Conservation (phyloP, 2,797 vertebrate genomes). For the Chromobotia macracanthus region DNA sequence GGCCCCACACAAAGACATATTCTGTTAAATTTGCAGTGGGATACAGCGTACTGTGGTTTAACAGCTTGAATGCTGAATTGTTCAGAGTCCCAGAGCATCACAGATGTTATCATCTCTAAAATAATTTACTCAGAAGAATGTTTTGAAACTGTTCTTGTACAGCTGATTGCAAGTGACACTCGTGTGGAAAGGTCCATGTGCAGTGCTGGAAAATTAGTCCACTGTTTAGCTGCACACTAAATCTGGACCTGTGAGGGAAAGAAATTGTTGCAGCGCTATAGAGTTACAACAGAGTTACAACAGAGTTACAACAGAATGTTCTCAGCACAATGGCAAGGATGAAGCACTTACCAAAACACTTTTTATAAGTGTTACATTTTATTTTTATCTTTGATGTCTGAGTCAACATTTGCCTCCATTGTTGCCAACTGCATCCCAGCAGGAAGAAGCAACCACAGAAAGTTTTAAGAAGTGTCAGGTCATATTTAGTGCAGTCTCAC, state of each 20-base stretch:
- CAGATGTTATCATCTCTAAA: constrained; percentile 43
- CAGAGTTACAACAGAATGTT: no score
- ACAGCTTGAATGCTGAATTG: constrained; percentile 33
- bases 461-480: constrained; percentile 45
- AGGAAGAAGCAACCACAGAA: constrained; percentile 19
- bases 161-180: not conserved
- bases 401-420: constrained; percentile 24
- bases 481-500: constrained; percentile 47
- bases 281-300: no score
- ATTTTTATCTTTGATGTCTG: constrained; percentile 18
- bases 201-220: not conserved
- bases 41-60: constrained; percentile 32
- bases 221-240: not conserved
- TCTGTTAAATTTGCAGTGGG: constrained; percentile 34
- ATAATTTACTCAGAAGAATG: constrained; percentile 9
- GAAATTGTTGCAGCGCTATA: no score
- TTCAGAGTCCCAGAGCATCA: constrained; percentile 19
- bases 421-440: constrained; percentile 26
- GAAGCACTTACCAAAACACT: no score
- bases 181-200: not conserved
- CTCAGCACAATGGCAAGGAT: not conserved
- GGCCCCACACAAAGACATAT: constrained; percentile 51
- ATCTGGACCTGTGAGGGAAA: not conserved
- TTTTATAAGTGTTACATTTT: not conserved
- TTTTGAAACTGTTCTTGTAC: constrained; percentile 26